phyloP scores from a whole-genome alignment of 2,888 invertebrate genomes.

The Cephus rjabovi region DNA sequence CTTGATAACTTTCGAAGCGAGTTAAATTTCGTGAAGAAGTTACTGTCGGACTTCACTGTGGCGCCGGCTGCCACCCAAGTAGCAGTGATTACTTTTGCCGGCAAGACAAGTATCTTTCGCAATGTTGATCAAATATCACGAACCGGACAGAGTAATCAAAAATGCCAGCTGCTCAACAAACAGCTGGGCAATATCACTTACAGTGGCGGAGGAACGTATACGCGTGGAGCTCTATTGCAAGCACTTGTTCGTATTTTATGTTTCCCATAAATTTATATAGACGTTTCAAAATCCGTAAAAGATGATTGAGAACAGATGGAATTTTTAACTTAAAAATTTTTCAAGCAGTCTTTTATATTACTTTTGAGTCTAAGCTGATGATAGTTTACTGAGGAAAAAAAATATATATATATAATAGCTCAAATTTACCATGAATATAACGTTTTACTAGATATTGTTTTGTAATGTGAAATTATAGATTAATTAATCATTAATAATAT shows the following conservation, averaged over 20 bases:
- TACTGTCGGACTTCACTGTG: slow-evolving; percentile 76
- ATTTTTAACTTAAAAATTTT: background rate
- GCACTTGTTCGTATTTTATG: slow-evolving; percentile 69
- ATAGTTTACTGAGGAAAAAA: slow-evolving; percentile 7
- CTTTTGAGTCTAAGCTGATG: background rate
- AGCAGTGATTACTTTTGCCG: slow-evolving; percentile 76
- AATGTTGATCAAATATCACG: slow-evolving; percentile 74
- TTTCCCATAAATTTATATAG: background rate
- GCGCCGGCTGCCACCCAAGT: slow-evolving; percentile 74
- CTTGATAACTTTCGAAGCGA: slow-evolving; percentile 75
- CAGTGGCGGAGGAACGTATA: slow-evolving; percentile 77
- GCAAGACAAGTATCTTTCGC: slow-evolving; percentile 70
- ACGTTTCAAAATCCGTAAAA: background rate
- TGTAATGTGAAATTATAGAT: background rate
- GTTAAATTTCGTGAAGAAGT: slow-evolving; percentile 75
- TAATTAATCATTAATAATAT: slow-evolving; percentile 9
- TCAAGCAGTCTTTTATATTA: background rate
- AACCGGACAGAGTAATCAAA: slow-evolving; percentile 70
- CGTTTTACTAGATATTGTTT: background rate
- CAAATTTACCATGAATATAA: background rate
- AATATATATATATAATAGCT: background rate
- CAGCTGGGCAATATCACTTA: slow-evolving; percentile 73
- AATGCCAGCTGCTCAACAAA: slow-evolving; percentile 74
- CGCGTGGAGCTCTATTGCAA: slow-evolving; percentile 75
- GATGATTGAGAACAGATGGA: background rate